phyloP scores from a whole-genome alignment of 2,888 invertebrate genomes.

The Hemistola chrysoprasaria region DNA sequence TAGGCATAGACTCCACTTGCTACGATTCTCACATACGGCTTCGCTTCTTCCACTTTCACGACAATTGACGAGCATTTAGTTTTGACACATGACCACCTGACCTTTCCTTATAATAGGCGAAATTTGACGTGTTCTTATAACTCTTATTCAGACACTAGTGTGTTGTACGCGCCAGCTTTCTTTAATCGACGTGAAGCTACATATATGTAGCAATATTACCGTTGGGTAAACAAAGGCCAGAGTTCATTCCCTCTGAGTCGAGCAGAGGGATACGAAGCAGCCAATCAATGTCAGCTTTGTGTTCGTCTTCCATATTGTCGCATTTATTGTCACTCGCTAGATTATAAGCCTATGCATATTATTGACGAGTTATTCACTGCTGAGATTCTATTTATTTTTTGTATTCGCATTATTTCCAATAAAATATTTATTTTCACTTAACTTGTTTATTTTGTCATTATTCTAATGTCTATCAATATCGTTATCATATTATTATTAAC shows the following conservation, averaged over 20 bases:
- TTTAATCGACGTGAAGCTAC: conserved; percentile 23
- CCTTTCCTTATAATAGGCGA: too few relatives aligned
- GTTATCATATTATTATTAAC: conserved; percentile 10
- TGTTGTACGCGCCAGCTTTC: too few relatives aligned
- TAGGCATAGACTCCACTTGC: too few relatives aligned
- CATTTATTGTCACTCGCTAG: conserved; percentile 30
- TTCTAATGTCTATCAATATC: conserved; percentile 6
- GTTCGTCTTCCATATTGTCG: conserved; percentile 13
- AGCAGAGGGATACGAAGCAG: conserved; percentile 78
- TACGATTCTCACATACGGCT: too few relatives aligned
- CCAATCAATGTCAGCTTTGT: conserved; percentile 33
- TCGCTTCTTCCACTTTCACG: too few relatives aligned
- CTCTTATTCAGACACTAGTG: too few relatives aligned
- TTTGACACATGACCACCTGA: too few relatives aligned
- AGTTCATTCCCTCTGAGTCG: conserved; percentile 71
- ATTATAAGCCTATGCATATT: conserved; percentile 38
- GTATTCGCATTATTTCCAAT: conserved; percentile 54
- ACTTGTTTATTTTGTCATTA: conserved; percentile 22
- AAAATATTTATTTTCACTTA: conserved; percentile 29
- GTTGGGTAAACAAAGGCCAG: conserved; percentile 47
- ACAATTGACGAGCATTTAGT: too few relatives aligned
- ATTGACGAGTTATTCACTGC: conserved; percentile 34
- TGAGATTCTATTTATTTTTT: conserved; percentile 70
- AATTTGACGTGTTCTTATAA: too few relatives aligned
- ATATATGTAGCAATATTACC: conserved; percentile 39